Percentiles rank a stretch among this genome's conserved stretches.
Evolutionary conservation across 1,140 invertebrate genomes (phyloP).

Genomic region (Hypsibius dujardini): DNA sequence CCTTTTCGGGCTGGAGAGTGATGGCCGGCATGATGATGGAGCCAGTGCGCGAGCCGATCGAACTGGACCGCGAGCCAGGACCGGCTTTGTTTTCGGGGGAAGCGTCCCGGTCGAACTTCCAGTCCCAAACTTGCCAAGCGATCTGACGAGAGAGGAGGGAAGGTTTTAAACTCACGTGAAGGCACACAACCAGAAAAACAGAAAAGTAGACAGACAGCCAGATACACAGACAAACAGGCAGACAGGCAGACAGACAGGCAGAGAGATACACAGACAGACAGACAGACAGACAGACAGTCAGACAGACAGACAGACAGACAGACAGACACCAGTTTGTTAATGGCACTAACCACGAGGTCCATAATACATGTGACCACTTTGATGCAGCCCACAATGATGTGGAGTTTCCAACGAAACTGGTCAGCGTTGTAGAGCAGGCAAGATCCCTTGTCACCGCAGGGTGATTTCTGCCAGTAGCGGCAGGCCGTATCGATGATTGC

Average conservation of each 20-base stretch:
- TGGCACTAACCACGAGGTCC: neutral
- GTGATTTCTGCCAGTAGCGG: constrained; percentile 14
- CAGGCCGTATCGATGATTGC: constrained; percentile 11
- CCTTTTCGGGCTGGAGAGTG: too few relatives aligned
- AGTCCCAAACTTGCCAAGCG: neutral
- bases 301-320: neutral
- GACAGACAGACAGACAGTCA: neutral
- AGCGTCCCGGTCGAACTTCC: neutral
- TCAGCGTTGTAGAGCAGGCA: constrained; percentile 6
- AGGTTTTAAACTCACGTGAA: neutral
- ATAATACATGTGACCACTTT: neutral
- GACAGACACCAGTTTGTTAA: neutral
- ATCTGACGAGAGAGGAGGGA: neutral
- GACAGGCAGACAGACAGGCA: neutral
- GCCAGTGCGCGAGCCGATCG: neutral
- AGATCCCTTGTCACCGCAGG: constrained; percentile 9
- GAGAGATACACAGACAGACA: neutral
- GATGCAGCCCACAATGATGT: neutral
- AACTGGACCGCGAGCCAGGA: neutral
- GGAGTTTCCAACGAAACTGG: constrained; percentile 10
- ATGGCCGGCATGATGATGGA: neutral
- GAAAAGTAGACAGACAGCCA: neutral
- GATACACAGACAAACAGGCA: neutral
- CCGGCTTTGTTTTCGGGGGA: neutral
- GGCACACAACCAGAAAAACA: neutral